These are phyloP conservation scores for Salvator merianae DNA, from an alignment of 2,113 vertebrate species.

Conservation along the genomic window DNA sequence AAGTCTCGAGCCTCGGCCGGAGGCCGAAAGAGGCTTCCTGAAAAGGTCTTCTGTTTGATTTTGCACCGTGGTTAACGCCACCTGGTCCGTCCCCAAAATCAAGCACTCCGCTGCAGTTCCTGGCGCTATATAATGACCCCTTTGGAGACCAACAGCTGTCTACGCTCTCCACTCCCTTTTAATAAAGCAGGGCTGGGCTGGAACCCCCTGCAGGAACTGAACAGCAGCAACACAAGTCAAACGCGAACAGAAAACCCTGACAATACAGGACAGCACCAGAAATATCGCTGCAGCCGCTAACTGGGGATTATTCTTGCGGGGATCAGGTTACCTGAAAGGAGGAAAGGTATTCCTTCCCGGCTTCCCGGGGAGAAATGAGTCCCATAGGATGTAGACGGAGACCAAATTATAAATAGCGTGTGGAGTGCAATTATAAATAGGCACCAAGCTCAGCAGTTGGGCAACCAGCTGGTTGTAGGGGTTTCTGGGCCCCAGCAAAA, in stretches of 20 bases:
- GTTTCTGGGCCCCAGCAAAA: too few relatives aligned
- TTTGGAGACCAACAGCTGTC: constrained; percentile 2
- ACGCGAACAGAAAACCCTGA: not conserved
- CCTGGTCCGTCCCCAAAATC: not conserved
- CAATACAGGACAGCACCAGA: constrained; percentile 14
- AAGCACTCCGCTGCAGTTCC: not conserved
- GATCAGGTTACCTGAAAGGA: constrained; percentile 23
- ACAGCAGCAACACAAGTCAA: constrained; percentile 7
- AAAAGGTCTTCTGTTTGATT: not conserved
- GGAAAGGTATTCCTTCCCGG: not conserved
- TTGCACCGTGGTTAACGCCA: not conserved
- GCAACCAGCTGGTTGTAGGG: too few relatives aligned
- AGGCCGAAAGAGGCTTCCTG: not conserved
- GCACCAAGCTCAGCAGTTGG: too few relatives aligned
- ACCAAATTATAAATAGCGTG: too few relatives aligned
- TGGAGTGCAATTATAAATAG: too few relatives aligned
- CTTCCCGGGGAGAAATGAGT: not conserved
- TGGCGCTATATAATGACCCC: not conserved
- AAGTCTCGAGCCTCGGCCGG: not conserved
- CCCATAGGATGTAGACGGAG: too few relatives aligned
- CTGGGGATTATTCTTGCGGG: constrained; percentile 11
- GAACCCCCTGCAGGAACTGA: constrained; percentile 40
- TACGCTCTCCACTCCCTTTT: constrained; percentile 17
- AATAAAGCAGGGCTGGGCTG: constrained; percentile 44
- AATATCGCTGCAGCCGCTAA: not conserved